Percentiles rank a stretch among this genome's conserved stretches.
Conservation (phyloP, 2,797 vertebrate species). For the Ataeniobius toweri region DNA sequence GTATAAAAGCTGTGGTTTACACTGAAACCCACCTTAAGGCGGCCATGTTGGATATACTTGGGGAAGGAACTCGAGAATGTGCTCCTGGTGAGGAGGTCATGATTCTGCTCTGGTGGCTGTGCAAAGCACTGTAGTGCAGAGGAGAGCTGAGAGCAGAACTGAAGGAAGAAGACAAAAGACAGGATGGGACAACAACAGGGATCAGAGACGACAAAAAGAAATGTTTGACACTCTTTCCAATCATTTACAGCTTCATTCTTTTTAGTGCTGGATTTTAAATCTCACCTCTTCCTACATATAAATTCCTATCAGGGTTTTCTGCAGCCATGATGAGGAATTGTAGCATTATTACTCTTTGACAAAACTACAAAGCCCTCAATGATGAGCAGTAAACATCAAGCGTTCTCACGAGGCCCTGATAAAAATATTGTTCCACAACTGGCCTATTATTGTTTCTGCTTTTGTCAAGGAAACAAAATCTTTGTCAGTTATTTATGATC, state of each 20-base stretch:
- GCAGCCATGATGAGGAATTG: neutral
- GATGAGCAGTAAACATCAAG: neutral
- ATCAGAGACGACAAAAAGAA: neutral
- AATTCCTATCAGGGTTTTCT: neutral
- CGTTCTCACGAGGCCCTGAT: neutral
- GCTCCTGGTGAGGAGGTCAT: conserved; percentile 79
- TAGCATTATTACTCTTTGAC: neutral
- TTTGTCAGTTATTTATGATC: neutral
- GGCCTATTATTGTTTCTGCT: too few species aligned
- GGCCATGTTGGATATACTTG: conserved; percentile 95
- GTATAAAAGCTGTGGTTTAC: neutral
- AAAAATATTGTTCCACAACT: too few species aligned
- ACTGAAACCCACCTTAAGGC: conserved; percentile 86
- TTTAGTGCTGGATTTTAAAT: neutral
- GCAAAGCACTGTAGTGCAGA: conserved; percentile 90
- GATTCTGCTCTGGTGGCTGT: conserved; percentile 88
- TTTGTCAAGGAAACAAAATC: neutral
- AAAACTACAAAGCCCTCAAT: neutral
- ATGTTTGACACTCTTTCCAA: neutral
- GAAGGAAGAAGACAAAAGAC: neutral
- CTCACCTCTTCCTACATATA: neutral
- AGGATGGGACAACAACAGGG: neutral
- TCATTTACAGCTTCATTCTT: neutral
- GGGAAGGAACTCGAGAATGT: conserved; percentile 90
- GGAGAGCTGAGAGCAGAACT: conserved; percentile 79